These are phyloP conservation scores for Vidua macroura DNA, from an alignment of 2,113 vertebrate species.

Conservation along the genomic window DNA sequence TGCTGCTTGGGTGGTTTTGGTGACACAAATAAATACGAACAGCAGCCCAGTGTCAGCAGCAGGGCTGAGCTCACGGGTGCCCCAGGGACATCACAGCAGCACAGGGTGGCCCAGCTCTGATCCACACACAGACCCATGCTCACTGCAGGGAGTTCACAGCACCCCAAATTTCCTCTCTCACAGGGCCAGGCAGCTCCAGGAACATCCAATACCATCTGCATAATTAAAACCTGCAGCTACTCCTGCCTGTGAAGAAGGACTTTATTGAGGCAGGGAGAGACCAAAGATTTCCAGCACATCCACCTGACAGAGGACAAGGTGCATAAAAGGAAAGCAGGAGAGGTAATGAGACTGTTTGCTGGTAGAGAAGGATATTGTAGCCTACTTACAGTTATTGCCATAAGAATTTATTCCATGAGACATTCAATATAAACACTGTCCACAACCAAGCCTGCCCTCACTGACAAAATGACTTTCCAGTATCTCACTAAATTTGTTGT, in stretches of 20 bases:
- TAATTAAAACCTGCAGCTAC: neutral
- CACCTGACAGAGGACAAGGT: neutral
- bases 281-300: neutral
- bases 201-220: neutral
- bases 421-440: neutral
- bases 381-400: neutral
- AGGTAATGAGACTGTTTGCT: neutral
- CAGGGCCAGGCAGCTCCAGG: neutral
- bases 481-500: neutral
- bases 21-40: neutral
- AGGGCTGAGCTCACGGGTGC: neutral
- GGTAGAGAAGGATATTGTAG: neutral
- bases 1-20: neutral
- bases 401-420: neutral
- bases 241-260: neutral
- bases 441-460: neutral
- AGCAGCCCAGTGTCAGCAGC: neutral
- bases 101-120: neutral
- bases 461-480: neutral
- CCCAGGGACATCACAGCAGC: neutral
- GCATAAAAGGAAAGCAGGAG: neutral
- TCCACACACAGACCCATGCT: too few species aligned
- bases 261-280: neutral
- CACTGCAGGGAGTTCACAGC: neutral
- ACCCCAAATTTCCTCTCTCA: neutral